A percentile compares a stretch with the other conserved stretches of the same genome.
phyloP scores from a whole-genome alignment of 2,888 invertebrate genomes.

The Ormyrus nitidulus region DNA sequence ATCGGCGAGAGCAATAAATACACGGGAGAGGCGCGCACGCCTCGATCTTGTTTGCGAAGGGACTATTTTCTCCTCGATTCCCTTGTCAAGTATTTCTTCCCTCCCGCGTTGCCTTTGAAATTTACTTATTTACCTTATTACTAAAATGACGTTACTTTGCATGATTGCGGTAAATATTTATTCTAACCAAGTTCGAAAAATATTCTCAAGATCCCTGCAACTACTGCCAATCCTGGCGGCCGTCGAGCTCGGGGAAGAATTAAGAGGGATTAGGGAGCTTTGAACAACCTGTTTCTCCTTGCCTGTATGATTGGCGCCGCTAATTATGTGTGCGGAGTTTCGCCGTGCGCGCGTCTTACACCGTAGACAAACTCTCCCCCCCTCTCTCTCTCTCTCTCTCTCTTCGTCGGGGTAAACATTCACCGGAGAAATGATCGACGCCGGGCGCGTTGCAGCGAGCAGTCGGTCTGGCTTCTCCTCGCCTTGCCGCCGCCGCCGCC shows the following conservation, averaged over 20 bases:
- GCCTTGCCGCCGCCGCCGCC: not conserved
- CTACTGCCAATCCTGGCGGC: too few species aligned
- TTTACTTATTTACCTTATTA: too few species aligned
- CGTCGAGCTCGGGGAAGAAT: too few species aligned
- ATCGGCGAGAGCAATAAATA: slow-evolving; percentile 45
- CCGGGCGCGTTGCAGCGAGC: slow-evolving; percentile 17
- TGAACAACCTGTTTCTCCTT: slow-evolving; percentile 31
- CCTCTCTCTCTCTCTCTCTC: not conserved
- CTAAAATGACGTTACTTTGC: too few species aligned
- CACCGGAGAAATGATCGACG: slow-evolving; percentile 39
- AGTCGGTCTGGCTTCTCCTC: not conserved
- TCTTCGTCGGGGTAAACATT: slow-evolving; percentile 23
- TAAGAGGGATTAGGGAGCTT: slow-evolving; percentile 8
- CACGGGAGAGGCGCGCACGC: slow-evolving; percentile 11
- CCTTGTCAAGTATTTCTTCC: too few species aligned
- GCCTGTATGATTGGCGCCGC: slow-evolving; percentile 39
- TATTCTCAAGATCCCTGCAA: too few species aligned
- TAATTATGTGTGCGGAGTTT: slow-evolving; percentile 53
- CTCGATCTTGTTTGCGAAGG: slow-evolving; percentile 4
- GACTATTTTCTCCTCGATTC: not conserved
- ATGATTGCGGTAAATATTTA: too few species aligned
- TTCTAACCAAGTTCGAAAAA: too few species aligned
- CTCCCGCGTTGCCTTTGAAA: not conserved
- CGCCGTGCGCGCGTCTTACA: not conserved
- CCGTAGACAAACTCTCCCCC: slow-evolving; percentile 29